Evolutionary conservation across 2,888 invertebrate genomes (phyloP).

Genomic region (Cantharis nigra): DNA sequence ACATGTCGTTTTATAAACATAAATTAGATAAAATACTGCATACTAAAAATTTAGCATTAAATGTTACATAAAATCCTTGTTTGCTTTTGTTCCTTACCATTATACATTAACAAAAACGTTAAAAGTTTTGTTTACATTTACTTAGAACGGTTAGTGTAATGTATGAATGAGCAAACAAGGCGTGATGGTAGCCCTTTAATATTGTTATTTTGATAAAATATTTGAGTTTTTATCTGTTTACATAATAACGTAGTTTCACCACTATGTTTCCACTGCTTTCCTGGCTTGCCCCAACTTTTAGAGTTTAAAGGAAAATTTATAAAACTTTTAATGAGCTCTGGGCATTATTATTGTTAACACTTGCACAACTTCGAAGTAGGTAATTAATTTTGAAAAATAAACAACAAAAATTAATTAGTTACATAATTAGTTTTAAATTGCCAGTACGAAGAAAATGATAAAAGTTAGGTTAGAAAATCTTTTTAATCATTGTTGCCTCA

Average conservation of each 20-base stretch:
- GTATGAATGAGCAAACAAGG: background rate
- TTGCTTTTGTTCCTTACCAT: background rate
- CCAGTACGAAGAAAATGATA: background rate
- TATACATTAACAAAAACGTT: background rate
- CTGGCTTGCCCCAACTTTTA: background rate
- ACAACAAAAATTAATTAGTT: background rate
- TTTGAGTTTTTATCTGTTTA: background rate
- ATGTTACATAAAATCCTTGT: background rate
- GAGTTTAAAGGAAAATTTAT: background rate
- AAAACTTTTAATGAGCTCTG: background rate
- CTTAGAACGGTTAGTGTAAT: background rate
- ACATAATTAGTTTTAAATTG: background rate
- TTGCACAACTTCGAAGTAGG: background rate
- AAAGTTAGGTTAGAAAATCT: background rate
- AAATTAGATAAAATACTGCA: background rate
- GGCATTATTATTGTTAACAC: background rate
- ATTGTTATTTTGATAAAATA: background rate
- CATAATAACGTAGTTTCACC: background rate
- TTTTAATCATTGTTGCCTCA: no score
- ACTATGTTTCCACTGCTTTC: background rate
- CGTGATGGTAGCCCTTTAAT: background rate
- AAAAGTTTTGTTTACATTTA: background rate
- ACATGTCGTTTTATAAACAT: background rate
- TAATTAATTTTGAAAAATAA: background rate
- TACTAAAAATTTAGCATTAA: background rate